Conservation (phyloP, 2,888 invertebrate genomes). For the Pyralis farinalis region DNA sequence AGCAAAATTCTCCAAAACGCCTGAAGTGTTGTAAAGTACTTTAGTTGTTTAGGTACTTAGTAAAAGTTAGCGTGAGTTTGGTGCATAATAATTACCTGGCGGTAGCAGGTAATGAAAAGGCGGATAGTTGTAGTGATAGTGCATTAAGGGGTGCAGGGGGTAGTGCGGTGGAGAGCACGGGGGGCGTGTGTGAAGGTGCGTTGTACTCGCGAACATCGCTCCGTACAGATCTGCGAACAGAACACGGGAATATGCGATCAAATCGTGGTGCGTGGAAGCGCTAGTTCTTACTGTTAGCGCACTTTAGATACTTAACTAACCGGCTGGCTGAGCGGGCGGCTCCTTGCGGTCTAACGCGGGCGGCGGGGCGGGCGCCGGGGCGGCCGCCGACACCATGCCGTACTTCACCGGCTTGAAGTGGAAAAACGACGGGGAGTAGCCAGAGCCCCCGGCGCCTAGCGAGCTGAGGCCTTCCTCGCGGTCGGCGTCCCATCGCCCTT, state of each 20-base stretch:
- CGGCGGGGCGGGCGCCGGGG: conserved; percentile 55
- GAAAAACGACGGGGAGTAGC: conserved; percentile 95
- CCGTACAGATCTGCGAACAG: conserved; percentile 74
- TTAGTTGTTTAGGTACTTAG: too few species aligned
- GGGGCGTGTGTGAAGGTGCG: conserved; percentile 71
- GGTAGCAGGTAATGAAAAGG: conserved; percentile 72
- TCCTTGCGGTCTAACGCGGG: conserved; percentile 77
- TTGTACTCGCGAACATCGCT: conserved; percentile 65
- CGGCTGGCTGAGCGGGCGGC: conserved; percentile 77
- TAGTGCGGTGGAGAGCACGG: conserved; percentile 74
- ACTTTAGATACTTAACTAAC: conserved; percentile 79
- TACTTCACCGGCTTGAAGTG: conserved; percentile 95
- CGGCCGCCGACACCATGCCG: conserved; percentile 83
- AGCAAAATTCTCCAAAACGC: too few species aligned
- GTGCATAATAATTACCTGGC: conserved; percentile 57
- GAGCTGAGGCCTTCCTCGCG: conserved; percentile 92
- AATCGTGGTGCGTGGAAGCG: conserved; percentile 58
- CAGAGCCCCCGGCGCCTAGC: conserved; percentile 87
- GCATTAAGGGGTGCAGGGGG: conserved; percentile 72
- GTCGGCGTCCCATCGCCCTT: conserved; percentile 90
- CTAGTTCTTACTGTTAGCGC: conserved; percentile 72
- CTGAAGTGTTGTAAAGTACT: too few species aligned
- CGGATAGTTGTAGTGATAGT: conserved; percentile 74
- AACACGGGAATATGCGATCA: conserved; percentile 50
- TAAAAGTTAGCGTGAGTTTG: conserved; percentile 21